Evolutionary conservation across 2,797 vertebrate genomes (phyloP).

Genomic region (Brachymystax lenok): DNA sequence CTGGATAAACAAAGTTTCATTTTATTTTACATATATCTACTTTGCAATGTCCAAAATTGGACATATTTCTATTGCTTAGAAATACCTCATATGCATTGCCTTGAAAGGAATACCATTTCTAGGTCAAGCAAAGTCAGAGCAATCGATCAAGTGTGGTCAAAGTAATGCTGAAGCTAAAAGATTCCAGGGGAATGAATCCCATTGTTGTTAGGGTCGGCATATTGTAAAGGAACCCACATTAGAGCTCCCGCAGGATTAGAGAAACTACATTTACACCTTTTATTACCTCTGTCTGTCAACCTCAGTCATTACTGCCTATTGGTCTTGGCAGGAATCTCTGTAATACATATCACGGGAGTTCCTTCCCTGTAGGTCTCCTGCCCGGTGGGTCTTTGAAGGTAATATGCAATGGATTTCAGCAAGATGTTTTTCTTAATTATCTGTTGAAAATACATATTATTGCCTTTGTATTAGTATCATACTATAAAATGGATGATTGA

Average conservation of each 20-base stretch:
- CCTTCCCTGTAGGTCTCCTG: not conserved
- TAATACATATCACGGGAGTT: not conserved
- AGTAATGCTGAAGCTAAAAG: not conserved
- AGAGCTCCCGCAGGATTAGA: not conserved
- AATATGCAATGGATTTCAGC: not conserved
- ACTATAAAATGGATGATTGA: too few species aligned
- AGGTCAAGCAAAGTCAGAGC: not conserved
- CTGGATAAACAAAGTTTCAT: not conserved
- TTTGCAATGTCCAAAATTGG: too few species aligned
- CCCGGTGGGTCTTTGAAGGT: not conserved
- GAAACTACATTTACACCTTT: not conserved
- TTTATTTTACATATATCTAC: too few species aligned
- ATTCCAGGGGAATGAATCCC: not conserved
- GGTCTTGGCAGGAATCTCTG: constrained; percentile 1
- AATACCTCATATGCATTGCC: not conserved
- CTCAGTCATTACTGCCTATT: constrained; percentile 8
- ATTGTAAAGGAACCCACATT: not conserved
- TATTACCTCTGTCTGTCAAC: constrained; percentile 5
- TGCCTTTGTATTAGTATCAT: too few species aligned
- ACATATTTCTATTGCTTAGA: not conserved
- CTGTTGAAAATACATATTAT: too few species aligned
- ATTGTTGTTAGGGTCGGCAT: not conserved
- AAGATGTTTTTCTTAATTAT: too few species aligned
- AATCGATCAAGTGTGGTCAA: not conserved
- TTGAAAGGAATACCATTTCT: too few species aligned